A percentile compares a stretch with the other conserved stretches of the same genome.
These are phyloP conservation scores for Progne subis DNA, from an alignment of 2,113 vertebrate species.

Conservation along the genomic window DNA sequence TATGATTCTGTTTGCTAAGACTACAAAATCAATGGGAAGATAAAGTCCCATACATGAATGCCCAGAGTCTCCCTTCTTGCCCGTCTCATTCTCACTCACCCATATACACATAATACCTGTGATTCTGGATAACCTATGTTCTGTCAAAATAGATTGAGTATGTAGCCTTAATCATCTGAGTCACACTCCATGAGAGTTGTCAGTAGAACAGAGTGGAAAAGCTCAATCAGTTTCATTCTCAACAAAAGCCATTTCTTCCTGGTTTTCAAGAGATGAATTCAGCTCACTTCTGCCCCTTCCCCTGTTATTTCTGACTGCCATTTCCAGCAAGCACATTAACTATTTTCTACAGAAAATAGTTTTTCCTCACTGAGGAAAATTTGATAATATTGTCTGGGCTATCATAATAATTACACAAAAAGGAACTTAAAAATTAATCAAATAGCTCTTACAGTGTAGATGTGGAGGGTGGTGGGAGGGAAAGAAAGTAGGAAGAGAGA, in stretches of 20 bases:
- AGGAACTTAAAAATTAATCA: not conserved
- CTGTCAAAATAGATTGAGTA: not conserved
- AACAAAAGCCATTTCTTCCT: not conserved
- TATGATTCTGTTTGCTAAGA: not conserved
- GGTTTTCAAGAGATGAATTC: not conserved
- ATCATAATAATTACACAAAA: not conserved
- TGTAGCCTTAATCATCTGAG: not conserved
- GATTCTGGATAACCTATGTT: not conserved
- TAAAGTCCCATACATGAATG: not conserved
- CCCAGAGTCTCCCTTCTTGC: not conserved
- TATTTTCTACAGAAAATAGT: not conserved
- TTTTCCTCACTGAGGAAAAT: not conserved
- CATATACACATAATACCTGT: not conserved
- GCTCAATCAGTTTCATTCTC: not conserved
- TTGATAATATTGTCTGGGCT: not conserved
- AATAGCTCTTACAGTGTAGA: not conserved
- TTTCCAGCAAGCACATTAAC: not conserved
- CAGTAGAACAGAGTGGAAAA: not conserved
- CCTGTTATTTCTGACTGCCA: not conserved
- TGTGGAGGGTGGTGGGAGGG: not conserved
- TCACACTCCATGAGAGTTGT: not conserved
- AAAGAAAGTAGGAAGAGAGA: not conserved
- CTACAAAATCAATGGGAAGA: not conserved
- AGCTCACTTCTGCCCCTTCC: not conserved
- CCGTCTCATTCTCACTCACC: not conserved